Percentiles rank a stretch among this genome's conserved stretches.
These are phyloP conservation scores for Melitaea cinxia DNA, from an alignment of 1,140 invertebrate species.

Conservation along the genomic window DNA sequence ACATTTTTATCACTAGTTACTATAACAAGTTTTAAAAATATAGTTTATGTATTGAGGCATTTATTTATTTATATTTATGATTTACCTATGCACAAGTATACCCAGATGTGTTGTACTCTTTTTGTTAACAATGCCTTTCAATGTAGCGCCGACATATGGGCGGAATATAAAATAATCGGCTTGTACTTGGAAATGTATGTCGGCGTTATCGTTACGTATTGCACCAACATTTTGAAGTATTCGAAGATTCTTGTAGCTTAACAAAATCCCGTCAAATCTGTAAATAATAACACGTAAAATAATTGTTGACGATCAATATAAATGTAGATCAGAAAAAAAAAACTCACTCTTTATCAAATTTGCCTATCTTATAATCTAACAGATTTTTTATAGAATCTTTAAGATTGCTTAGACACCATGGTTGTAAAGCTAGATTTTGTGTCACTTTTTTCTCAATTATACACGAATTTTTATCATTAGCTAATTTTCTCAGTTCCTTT, in stretches of 20 bases:
- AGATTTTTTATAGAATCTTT: constrained; percentile 80
- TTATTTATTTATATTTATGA: not conserved
- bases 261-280: constrained; percentile 83
- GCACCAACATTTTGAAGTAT: constrained; percentile 80
- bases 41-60: not conserved
- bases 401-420: constrained; percentile 83
- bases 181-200: constrained; percentile 84
- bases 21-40: not conserved
- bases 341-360: constrained; percentile 81
- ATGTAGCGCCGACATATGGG: constrained; percentile 70
- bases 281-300: constrained; percentile 35
- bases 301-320: not conserved
- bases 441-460: constrained; percentile 80
- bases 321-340: not conserved
- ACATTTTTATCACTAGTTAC: no score
- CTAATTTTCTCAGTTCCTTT: constrained; percentile 70
- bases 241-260: constrained; percentile 84
- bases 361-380: constrained; percentile 80
- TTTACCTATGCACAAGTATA: constrained; percentile 83
- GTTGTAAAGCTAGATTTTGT: constrained; percentile 83
- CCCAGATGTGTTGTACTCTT: constrained; percentile 84
- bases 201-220: constrained; percentile 82
- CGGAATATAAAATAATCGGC: constrained; percentile 86
- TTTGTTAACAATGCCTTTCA: constrained; percentile 84
- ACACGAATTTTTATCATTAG: constrained; percentile 82